A percentile compares a stretch with the other conserved stretches of the same genome.
These are phyloP conservation scores for Hippasteria phrygiana DNA, from an alignment of 53 echinoderm and acorn worm genomes.

Conservation along the genomic window DNA sequence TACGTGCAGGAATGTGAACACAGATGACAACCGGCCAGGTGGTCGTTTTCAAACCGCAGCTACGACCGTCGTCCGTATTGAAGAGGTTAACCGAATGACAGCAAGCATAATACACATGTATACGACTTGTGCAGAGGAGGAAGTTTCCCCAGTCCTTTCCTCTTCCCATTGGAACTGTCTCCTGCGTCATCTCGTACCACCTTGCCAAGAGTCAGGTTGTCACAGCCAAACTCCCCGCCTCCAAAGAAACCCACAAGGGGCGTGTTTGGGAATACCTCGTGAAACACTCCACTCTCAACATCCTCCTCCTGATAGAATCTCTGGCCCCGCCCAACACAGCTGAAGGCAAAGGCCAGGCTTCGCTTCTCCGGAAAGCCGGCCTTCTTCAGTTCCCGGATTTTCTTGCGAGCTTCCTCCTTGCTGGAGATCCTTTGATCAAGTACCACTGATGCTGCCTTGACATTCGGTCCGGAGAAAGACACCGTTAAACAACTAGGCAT, in stretches of 20 bases:
- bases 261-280: conserved; percentile 80
- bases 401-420: conserved; percentile 38
- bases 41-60: no score
- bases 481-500: conserved; percentile 21
- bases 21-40: no score
- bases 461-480: conserved; percentile 84
- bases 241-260: conserved; percentile 95
- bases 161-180: no score
- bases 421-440: conserved; percentile 63
- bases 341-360: conserved; percentile 92
- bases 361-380: conserved; percentile 68
- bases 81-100: conserved; percentile 75
- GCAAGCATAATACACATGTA: conserved; percentile 70
- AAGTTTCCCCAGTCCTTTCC: not conserved
- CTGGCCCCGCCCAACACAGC: conserved; percentile 85
- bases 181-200: not conserved
- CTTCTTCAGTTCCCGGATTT: conserved; percentile 72
- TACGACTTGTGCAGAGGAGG: conserved; percentile 65
- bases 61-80: no score
- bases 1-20: no score
- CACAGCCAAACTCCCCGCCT: conserved; percentile 92
- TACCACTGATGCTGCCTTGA: conserved; percentile 84
- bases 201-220: conserved; percentile 70
- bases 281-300: conserved; percentile 86
- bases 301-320: conserved; percentile 73